Conservation (phyloP, 2,797 vertebrate genomes). For the Mus caroli region DNA sequence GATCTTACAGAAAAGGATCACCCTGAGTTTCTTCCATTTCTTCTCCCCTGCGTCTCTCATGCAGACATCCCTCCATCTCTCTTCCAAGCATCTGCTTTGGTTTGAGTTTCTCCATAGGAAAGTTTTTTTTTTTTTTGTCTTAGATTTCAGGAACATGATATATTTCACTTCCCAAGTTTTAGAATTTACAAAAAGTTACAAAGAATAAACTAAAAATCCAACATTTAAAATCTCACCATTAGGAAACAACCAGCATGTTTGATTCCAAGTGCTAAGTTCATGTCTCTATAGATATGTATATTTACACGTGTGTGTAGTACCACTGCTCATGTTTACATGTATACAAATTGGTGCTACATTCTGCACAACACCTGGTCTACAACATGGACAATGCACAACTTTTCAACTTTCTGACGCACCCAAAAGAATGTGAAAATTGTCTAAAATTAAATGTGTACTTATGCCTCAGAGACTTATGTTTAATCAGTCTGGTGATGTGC, state of each 20-base stretch:
- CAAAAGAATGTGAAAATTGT: neutral
- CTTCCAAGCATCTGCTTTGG: neutral
- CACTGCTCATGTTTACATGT: neutral
- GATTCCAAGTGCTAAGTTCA: too few species aligned
- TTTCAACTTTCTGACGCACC: constrained; percentile 2
- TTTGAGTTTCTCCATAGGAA: constrained; percentile 19
- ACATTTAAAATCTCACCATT: neutral
- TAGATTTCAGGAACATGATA: neutral
- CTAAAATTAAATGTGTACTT: neutral
- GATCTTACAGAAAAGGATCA: neutral
- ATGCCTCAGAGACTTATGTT: neutral
- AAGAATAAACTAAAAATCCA: constrained; percentile 24
- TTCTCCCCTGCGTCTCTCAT: neutral
- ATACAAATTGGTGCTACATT: neutral
- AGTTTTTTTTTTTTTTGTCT: neutral
- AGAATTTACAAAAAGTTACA: constrained; percentile 1
- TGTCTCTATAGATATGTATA: neutral
- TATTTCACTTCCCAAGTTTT: neutral
- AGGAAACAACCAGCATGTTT: neutral
- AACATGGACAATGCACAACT: neutral
- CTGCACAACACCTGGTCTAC: neutral
- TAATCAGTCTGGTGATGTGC: neutral
- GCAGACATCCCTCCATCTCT: neutral
- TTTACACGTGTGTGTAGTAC: neutral
- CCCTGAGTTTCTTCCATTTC: neutral